Base-by-base conservation (phyloP, 2,888 invertebrate species). In the Oligia fasciuncula region DNA sequence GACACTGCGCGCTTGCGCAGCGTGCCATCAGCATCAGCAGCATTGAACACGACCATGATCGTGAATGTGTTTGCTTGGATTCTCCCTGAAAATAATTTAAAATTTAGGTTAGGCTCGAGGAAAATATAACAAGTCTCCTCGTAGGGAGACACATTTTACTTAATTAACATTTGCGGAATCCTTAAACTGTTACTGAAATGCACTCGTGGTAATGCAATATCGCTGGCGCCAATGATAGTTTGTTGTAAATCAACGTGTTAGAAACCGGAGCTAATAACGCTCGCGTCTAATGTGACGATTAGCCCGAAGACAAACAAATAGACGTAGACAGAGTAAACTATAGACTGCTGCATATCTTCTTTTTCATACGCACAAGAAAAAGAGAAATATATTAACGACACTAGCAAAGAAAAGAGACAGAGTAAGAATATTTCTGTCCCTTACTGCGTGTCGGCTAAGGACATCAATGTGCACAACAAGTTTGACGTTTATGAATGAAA, bases 1-100 rank as follows among this genome's bases (percentile, higher is more conserved):
- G 99, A 95, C 99, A 99, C 91, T 98, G 98, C 43, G 98, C 98
- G 73, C 95, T 93, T 40, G 96, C 91, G 63, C 81, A 80, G 65
- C 89, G 88, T 76, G 93, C 84, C 35, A 91, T 83, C 75, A 91
- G 81, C 73, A 93, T 80, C 40, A 94, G 82, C 77, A 94, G 73
- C 69, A 92, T 81, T 81, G 90, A 88, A 80, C 87, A 87, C 86
- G 93, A 84, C 93, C 93, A 94, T 77, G 84, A 87, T 80, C 91
- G 90, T 35, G 89, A 76, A 80, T 88, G 85, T 71, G 79, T 78
- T 35, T 84, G 86, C 51, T 88, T 86, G 51, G 79, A 88, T 80
- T 88, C 87, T 80, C 89, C 92, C 96, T 95, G 94, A 67, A 94
- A 94, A 81, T 54, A 85, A 80, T 70, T 73, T 66, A 69, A 76